Conservation (phyloP, 2,113 vertebrate genomes). For the Sphyrna mokarran region DNA sequence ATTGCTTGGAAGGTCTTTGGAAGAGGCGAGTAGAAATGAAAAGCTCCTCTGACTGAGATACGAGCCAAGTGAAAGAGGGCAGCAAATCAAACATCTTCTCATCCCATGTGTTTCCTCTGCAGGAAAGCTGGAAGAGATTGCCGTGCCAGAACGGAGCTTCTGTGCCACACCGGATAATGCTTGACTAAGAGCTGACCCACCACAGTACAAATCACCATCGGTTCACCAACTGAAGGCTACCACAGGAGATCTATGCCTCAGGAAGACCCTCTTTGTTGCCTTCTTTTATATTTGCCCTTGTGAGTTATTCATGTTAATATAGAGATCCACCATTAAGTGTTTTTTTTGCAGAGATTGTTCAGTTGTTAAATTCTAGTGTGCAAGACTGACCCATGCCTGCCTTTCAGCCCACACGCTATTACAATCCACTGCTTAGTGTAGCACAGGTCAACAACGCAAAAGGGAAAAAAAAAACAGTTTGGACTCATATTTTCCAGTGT, state of each 20-base stretch:
- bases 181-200: background rate
- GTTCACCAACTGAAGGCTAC: background rate
- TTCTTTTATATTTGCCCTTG: background rate
- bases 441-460: background rate
- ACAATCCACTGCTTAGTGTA: background rate
- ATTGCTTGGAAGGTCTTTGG: too few species aligned
- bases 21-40: too few species aligned
- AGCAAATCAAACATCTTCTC: too few species aligned
- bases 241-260: background rate
- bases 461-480: too few species aligned
- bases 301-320: background rate
- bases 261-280: background rate
- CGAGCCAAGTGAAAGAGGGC: too few species aligned
- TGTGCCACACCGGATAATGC: background rate
- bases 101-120: too few species aligned
- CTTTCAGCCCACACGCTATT: background rate
- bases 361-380: background rate
- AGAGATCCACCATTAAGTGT: background rate
- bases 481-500: too few species aligned
- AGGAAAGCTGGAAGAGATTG: too few species aligned
- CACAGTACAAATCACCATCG: background rate
- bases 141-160: background rate
- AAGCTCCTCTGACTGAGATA: too few species aligned
- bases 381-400: background rate
- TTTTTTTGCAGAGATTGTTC: background rate